Evolutionary conservation across 2,113 vertebrate genomes (phyloP), one percentile per base, ranked within the genome.

Genomic region (Casuarius casuarius): DNA sequence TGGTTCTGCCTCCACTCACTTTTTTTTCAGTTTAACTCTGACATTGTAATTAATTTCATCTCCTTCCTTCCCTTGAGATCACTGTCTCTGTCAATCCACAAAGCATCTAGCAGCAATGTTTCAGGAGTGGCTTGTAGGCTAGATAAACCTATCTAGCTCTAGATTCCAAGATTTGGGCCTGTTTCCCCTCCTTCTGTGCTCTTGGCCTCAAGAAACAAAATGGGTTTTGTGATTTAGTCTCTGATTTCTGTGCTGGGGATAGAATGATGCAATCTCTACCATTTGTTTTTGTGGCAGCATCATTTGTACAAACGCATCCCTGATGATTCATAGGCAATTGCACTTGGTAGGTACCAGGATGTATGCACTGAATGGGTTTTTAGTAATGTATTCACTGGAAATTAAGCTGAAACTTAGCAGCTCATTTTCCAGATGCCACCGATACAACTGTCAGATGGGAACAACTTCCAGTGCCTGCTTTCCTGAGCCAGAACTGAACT

Each of bases 391-490:
- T 97, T 96, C 90, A 94, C 81, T 90, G 86, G 92, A 92, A 96
- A 96, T 95, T 94, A 95, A 95, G 65, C 84, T 85, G 92, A 94
- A 97, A 96, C 89, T 92, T 96, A 96, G 82, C 72, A 95, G 79
- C 95, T 97, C 92, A 88, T 97, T 97, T 93, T 95, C 95, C 91
- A 95, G 96, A 95, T 97, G 95, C 95, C 91, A 95, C 93, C 52
- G 61, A 92, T 96, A 85, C 79, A 92, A 95, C 94, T 83, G 82
- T 95, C 91, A 92, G 89, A 90, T 85, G 94, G 93, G 87, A 95
- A 88, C 87, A 77, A 94, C 82, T 94, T 96, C 82, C 95, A 96
- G 63, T 92, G 81, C 79, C 87, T 90, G 85, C 63, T 94, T 91
- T 35, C 82, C 81, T 92, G 94, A 94, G 96, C 97, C 96, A 95